phyloP scores from a whole-genome alignment of 2,113 vertebrate genomes.

The Oreochromis tanganicae region DNA sequence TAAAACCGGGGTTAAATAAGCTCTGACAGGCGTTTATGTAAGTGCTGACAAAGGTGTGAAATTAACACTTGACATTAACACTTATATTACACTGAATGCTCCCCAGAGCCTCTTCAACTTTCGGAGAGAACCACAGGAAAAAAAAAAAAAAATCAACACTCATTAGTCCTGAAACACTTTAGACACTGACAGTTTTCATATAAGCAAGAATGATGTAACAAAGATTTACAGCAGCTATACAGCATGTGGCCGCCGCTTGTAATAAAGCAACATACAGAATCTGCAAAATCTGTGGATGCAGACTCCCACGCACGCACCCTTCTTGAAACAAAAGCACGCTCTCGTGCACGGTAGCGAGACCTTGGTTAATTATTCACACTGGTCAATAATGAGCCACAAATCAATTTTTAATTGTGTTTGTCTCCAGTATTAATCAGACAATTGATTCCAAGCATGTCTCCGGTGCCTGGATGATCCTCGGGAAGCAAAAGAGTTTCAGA shows the following conservation, averaged over 20 bases:
- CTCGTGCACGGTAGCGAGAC: not conserved
- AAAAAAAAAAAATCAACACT: not conserved
- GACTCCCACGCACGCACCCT: not conserved
- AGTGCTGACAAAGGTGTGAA: not conserved
- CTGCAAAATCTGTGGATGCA: not conserved
- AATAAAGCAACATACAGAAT: not conserved
- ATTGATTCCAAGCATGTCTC: constrained; percentile 38
- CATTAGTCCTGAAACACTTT: not conserved
- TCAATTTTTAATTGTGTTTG: constrained; percentile 63
- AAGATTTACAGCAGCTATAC: not conserved
- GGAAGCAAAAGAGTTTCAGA: not conserved
- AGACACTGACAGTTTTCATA: not conserved
- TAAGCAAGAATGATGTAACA: not conserved
- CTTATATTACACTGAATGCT: not conserved
- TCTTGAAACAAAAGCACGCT: not conserved
- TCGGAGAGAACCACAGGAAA: not conserved
- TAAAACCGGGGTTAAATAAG: not conserved
- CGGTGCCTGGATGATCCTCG: not conserved
- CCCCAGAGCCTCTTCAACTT: not conserved
- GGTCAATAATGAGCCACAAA: constrained; percentile 53
- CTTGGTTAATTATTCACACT: constrained; percentile 52
- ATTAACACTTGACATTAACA: not conserved
- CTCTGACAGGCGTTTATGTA: not conserved
- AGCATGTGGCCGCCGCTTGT: not conserved
- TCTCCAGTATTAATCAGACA: constrained; percentile 53